phyloP scores from a whole-genome alignment of 1,140 invertebrate genomes.

The Sinella curviseta region DNA sequence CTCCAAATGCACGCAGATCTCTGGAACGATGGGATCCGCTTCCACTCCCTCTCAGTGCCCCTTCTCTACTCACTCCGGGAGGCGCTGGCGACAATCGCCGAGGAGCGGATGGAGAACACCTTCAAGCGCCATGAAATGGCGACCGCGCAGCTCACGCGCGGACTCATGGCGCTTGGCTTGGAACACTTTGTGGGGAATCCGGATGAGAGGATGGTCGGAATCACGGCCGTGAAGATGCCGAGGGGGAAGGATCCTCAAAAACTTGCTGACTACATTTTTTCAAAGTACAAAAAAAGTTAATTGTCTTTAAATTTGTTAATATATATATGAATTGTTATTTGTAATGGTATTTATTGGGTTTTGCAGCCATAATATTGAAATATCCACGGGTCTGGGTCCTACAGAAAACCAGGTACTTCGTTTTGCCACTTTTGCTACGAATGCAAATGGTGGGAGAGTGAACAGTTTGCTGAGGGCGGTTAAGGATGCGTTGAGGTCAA shows the following conservation, averaged over 20 bases:
- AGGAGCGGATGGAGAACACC: neutral
- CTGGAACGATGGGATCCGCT: neutral
- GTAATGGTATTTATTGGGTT: neutral
- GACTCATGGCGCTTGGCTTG: neutral
- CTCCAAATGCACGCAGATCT: neutral
- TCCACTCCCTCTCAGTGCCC: neutral
- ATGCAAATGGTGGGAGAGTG: neutral
- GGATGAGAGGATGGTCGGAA: neutral
- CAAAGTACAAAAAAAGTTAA: neutral
- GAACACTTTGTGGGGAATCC: neutral
- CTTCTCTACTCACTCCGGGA: neutral
- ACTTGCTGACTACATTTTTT: neutral
- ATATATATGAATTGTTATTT: neutral
- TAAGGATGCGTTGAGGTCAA: neutral
- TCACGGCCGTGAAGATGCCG: neutral
- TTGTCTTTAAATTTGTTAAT: neutral
- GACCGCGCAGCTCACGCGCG: neutral
- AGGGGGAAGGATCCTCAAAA: neutral
- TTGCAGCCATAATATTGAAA: conserved; percentile 10
- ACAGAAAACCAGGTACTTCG: neutral
- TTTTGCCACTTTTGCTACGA: neutral
- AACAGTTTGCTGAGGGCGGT: neutral
- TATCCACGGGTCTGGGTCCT: neutral
- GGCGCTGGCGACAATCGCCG: neutral
- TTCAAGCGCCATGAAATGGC: neutral